Conservation (phyloP, 2,888 invertebrate species). For the Orthonevra nobilis region DNA sequence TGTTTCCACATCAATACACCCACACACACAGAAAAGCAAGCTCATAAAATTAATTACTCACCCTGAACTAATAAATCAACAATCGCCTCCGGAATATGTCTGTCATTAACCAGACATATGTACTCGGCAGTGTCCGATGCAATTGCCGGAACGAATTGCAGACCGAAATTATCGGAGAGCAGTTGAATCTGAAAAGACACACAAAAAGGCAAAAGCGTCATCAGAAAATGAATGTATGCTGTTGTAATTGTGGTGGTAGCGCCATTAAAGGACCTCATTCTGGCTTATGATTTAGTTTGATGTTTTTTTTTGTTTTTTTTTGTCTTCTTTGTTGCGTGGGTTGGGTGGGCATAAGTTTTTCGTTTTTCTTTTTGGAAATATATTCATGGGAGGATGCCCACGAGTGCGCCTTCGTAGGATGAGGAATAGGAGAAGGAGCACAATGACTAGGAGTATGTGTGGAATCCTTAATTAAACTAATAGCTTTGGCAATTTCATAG, state of each 20-base stretch:
- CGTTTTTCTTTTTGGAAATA: constrained; percentile 45
- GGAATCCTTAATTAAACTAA: constrained; percentile 71
- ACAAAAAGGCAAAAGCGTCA: constrained; percentile 18
- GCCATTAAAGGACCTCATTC: constrained; percentile 54
- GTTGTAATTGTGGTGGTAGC: constrained; percentile 41
- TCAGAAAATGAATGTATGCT: no score
- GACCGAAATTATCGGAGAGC: constrained; percentile 83
- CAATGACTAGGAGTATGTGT: constrained; percentile 55
- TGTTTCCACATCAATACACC: constrained; percentile 9
- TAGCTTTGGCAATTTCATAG: constrained; percentile 60
- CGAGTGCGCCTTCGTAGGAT: constrained; percentile 30
- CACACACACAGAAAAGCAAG: constrained; percentile 9
- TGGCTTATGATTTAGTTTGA: constrained; percentile 57
- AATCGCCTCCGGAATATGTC: constrained; percentile 85
- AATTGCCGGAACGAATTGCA: constrained; percentile 84
- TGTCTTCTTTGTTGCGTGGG: no score
- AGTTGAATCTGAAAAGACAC: constrained; percentile 81
- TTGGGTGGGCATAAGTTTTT: constrained; percentile 46
- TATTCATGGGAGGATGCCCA: constrained; percentile 51
- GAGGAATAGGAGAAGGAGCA: no score
- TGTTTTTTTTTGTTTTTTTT: no score
- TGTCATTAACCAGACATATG: constrained; percentile 85
- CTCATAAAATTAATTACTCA: constrained; percentile 78
- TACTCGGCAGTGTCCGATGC: constrained; percentile 85
- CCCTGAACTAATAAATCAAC: constrained; percentile 86